phyloP scores from a whole-genome alignment of 2,113 vertebrate genomes.

The Coptodon bakossiorum region DNA sequence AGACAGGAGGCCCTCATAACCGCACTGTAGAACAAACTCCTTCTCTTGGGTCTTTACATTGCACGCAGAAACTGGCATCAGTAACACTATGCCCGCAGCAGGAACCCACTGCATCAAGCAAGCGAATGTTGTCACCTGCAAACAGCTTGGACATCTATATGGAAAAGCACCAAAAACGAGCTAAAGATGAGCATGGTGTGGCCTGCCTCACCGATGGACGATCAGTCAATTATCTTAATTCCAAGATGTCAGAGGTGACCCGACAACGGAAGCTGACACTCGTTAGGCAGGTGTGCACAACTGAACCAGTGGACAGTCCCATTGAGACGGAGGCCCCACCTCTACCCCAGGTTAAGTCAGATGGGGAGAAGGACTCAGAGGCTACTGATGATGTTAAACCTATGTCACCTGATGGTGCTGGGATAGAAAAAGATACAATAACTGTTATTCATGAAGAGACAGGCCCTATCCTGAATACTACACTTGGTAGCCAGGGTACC shows the following conservation, averaged over 20 bases:
- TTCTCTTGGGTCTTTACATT: conserved; percentile 65
- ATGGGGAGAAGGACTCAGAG: conserved; percentile 46
- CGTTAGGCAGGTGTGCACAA: conserved; percentile 90
- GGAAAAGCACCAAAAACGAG: conserved; percentile 97
- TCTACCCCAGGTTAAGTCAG: conserved; percentile 59
- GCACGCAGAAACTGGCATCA: conserved; percentile 78
- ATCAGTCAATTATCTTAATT: conserved; percentile 68
- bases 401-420: conserved; percentile 57
- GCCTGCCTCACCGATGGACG: conserved; percentile 77
- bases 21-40: conserved; percentile 51
- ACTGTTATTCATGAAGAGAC: conserved; percentile 42
- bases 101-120: conserved; percentile 89
- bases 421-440: conserved; percentile 69
- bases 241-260: conserved; percentile 74
- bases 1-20: conserved; percentile 37
- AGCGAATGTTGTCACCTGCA: conserved; percentile 96
- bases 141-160: conserved; percentile 98
- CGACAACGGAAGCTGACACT: conserved; percentile 87
- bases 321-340: conserved; percentile 74
- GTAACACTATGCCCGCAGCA: conserved; percentile 86
- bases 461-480: conserved; percentile 26
- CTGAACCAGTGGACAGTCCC: conserved; percentile 83
- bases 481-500: conserved; percentile 43
- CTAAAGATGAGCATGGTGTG: conserved; percentile 91
- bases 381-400: conserved; percentile 52